A percentile compares a stretch with the other conserved stretches of the same genome.
phyloP scores from a whole-genome alignment of 92 coral and sea anemone species.

The Zoanthus gigantus region DNA sequence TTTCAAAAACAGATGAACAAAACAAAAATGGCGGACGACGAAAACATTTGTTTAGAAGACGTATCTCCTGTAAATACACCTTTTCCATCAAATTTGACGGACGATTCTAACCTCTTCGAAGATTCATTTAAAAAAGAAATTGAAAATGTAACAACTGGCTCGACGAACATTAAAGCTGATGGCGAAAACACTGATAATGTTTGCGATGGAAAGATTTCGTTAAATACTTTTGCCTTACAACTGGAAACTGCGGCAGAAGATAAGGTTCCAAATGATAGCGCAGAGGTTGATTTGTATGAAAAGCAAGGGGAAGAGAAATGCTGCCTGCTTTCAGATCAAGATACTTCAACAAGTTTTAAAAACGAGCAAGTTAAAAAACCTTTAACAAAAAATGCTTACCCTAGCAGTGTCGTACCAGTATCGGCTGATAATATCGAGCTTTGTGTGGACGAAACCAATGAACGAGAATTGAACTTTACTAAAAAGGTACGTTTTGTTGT shows the following conservation, averaged over 20 bases:
- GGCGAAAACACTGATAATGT: not conserved
- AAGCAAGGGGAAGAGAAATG: not conserved
- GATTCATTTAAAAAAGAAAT: conserved; percentile 12
- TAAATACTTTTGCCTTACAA: not conserved
- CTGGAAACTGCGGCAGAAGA: not conserved
- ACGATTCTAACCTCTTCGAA: conserved; percentile 17
- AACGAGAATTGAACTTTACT: not conserved
- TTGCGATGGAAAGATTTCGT: conserved; percentile 1
- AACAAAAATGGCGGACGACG: conserved; percentile 42
- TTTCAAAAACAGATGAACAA: not conserved
- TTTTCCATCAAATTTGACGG: conserved; percentile 14
- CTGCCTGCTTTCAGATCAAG: not conserved
- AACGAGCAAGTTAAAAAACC: not conserved
- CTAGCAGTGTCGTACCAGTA: not conserved
- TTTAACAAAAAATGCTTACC: not conserved
- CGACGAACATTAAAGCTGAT: not conserved
- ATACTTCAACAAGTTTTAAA: not conserved
- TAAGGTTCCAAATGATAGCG: not conserved
- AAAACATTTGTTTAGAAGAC: not conserved
- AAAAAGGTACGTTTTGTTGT: not conserved
- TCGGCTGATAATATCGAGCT: not conserved
- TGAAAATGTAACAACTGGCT: not conserved
- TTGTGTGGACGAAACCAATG: not conserved
- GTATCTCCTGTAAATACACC: conserved; percentile 26
- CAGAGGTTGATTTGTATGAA: not conserved